Base-by-base conservation (phyloP, 2,113 vertebrate genomes). In the Zingel zingel region DNA sequence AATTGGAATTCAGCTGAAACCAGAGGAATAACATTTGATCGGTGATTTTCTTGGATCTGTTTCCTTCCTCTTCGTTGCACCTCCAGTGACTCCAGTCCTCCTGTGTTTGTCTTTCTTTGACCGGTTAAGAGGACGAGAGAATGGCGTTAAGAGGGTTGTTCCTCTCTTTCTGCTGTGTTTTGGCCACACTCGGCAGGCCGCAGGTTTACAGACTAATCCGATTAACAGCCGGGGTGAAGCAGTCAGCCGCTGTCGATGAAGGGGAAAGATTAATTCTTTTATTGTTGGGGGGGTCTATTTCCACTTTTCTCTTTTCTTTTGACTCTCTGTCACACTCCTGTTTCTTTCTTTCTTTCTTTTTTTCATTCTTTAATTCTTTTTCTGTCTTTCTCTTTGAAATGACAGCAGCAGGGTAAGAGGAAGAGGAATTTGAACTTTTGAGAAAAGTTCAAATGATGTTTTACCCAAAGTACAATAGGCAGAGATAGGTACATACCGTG, bases 161-260 rank as follows among this genome's bases (percentile, higher is more conserved):
- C 67, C 73, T 51, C 7, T 11, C 77, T 27, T 10, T 43, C 39
- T 43, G 81, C 79, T 82, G 86, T 66, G 86, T 83, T 83, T 74
- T 65, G 84, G 84, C 62, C 84, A 58, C 73, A 77, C 89, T 80
- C 74, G 0, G 30, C 71, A 61, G 75, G 81, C 70, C 2, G 58
- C 59, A 80, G 81, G 69, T 86, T 79, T 62, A 51, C 71, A 63
- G 36, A 36, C 78, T 91, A 89, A 94, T 90, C 88, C 58, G 51
- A 89, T 93, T 89, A 89, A 78, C 76, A 45, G 51, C 57, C 54
- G 23, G 58, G 74, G 86, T 77, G 84, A 82, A 85, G 81, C 64
- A 71, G 84, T 86, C 86, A 79, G 66, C 76, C 61, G 36, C 59
- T 5, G 65, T 70, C 30, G 21, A 61, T 59, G 23, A 19, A 77